phyloP scores from a whole-genome alignment of 2,113 vertebrate species.

The Agelaius phoeniceus region DNA sequence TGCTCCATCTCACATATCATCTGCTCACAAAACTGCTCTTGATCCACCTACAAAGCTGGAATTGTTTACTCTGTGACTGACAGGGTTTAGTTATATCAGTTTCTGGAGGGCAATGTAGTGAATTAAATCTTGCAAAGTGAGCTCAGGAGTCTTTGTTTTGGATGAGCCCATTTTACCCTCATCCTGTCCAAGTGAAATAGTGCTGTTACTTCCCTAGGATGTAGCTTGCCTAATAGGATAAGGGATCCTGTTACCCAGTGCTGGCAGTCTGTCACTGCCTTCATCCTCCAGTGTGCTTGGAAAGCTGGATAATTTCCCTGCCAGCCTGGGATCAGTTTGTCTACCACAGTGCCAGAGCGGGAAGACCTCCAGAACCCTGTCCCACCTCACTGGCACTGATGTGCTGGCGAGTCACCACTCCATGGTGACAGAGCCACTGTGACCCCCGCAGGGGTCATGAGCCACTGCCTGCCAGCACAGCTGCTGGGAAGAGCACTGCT shows the following conservation, averaged over 20 bases:
- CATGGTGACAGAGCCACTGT: background rate
- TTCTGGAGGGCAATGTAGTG: background rate
- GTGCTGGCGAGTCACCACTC: too few species aligned
- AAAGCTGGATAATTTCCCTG: background rate
- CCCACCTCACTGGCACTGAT: fast-evolving
- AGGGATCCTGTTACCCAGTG: background rate
- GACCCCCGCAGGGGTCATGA: background rate
- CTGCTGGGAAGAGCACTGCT: background rate
- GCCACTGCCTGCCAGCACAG: background rate
- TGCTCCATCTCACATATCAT: background rate
- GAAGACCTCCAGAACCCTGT: background rate
- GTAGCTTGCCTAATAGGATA: background rate
- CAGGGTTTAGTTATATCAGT: background rate
- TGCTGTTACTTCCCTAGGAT: background rate
- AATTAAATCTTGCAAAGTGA: background rate
- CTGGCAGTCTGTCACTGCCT: background rate
- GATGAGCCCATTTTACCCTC: background rate
- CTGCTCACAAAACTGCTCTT: background rate
- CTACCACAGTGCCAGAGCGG: background rate
- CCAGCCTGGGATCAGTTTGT: background rate
- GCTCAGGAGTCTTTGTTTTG: background rate
- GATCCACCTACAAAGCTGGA: background rate
- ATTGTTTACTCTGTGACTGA: background rate
- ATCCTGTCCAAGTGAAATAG: background rate
- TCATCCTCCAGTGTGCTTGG: background rate